Evolutionary conservation across 2,888 invertebrate genomes (phyloP), one percentile per base, ranked within the genome.

Genomic region (Actias luna): DNA sequence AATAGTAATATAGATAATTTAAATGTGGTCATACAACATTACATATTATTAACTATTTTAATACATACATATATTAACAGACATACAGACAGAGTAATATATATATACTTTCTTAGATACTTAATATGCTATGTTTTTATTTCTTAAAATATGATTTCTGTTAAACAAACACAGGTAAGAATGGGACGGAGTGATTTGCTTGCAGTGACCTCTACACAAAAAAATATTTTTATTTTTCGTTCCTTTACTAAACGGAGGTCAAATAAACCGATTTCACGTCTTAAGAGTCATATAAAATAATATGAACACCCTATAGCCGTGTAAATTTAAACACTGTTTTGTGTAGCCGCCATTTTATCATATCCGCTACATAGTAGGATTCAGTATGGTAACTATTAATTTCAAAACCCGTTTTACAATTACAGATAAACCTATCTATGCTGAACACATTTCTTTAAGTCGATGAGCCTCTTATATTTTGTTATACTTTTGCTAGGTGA

Each of bases 351-450:
- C 75, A 72, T 71, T 75, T 71, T 66, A 72, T 69, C 69, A 74
- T 75, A 74, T 78, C 65, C 74, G 79, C 82, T 79, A 80, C 61
- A 79, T 74, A 76, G 84, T 88, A 90, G 88, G 88, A 88, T 85
- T 84, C 78, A 75, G 70, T 80, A 77, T 92, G 92, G 92, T 92
- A 92, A 92, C 92, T 90, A 84, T 84, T 74, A 79, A 87, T 92
- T 92, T 84, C 89, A 76, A 82, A 82, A 92, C 92, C 92, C 92
- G 92, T 91, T 88, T 85, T 67, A 68, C 74, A 69, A 72, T 74
- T 78, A 77, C 69, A 77, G 81, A 74, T 80, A 84, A 76, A 80
- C 82, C 67, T 67, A 80, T 82, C 67, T 67, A 33, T 62, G 65
- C 65, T 62, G 64, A 65, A 42, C 69, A 75, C 71, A 70, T 70